Base-by-base conservation (phyloP, 1,140 invertebrate genomes). In the Magallana angulata region DNA sequence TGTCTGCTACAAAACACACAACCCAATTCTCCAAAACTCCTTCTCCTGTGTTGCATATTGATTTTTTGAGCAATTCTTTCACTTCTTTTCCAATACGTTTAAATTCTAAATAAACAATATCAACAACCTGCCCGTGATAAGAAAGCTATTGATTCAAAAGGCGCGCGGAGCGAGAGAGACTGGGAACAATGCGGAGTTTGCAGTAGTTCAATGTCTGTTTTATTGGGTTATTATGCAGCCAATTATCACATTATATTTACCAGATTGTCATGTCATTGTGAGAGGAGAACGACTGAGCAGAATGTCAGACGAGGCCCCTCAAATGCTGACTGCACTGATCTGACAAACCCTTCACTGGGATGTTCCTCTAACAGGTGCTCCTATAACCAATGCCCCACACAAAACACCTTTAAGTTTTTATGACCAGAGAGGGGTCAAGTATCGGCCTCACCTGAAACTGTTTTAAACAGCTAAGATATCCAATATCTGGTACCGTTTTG, bases 81-180 rank as follows among this genome's bases (percentile, higher is more conserved):
- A 76, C 68, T 76, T 30, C 68, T 76, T 76, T 76, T 76, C 68
- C 68, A 76, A 76, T 76, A 76, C 68, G 36, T 76, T 76, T 76
- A 76, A 76, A 76, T 76, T 76, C 68, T 76, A 76, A 76, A 76
- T 76, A 76, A 76, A 76, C 68, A 76, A 76, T 76, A 76, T 76
- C 68, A 76, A 76, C 68, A 76, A 76, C 68, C 24, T 76, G 24
- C 68, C 12, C 24, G 18, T 76, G 68, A 76, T 76, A 76, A 76
- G 68, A 76, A 76, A 76, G 68, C 68, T 24, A 76, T 76, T 30
- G 68, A 76, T 76, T 76, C 24, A 30, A 76, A 76, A 76, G 68
- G 24, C 9, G 24, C 36, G 68, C 8, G 12, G 68, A 11, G 11
- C 8, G 2, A 30, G 68, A 36, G 18, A 76, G 68, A 4, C 18